Evolutionary conservation across 1,140 invertebrate genomes (phyloP).

Genomic region (Papilio polytes): DNA sequence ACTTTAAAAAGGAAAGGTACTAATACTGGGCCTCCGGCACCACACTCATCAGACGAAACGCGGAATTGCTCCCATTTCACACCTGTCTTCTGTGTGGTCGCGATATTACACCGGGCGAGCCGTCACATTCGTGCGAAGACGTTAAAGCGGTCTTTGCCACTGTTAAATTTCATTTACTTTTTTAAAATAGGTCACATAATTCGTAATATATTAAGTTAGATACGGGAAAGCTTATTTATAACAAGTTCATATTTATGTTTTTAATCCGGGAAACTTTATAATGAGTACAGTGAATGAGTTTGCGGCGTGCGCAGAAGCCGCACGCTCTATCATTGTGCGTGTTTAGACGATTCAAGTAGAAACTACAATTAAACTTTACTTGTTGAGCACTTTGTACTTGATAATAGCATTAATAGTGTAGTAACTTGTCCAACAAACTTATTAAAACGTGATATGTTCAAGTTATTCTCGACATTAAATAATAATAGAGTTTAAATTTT

Average conservation of each 20-base stretch:
- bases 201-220: not conserved
- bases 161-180: too few relatives aligned
- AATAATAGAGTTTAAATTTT: not conserved
- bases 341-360: slow-evolving; percentile 44
- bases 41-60: too few relatives aligned
- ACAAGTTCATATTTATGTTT: slow-evolving; percentile 40
- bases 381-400: slow-evolving; percentile 30
- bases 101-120: too few relatives aligned
- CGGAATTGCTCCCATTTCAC: too few relatives aligned
- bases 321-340: slow-evolving; percentile 41
- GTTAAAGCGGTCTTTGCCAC: too few relatives aligned
- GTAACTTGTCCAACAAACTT: slow-evolving; percentile 15
- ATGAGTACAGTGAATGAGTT: slow-evolving; percentile 52
- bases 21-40: too few relatives aligned
- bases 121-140: too few relatives aligned
- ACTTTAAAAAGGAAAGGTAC: too few relatives aligned
- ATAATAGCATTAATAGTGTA: slow-evolving; percentile 35
- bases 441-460: slow-evolving; percentile 10
- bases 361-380: slow-evolving; percentile 42
- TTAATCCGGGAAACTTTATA: slow-evolving; percentile 61
- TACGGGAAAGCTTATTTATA: not conserved
- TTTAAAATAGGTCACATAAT: too few relatives aligned
- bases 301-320: slow-evolving; percentile 49
- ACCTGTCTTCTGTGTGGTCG: too few relatives aligned
- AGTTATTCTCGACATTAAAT: not conserved